phyloP scores from a whole-genome alignment of 2,797 vertebrate species.

The Siniperca undulata region DNA sequence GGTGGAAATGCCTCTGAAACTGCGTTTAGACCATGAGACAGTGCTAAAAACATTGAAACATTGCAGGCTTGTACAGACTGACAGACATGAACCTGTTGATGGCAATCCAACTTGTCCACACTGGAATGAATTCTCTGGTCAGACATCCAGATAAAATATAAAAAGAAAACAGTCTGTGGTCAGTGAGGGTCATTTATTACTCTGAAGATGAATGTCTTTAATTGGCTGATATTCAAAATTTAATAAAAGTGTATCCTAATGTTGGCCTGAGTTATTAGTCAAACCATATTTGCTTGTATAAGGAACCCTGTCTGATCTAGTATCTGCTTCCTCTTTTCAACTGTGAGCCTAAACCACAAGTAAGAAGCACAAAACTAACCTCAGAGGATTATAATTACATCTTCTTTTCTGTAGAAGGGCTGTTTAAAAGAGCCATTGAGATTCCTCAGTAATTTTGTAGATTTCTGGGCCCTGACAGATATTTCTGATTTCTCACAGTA shows the following conservation, averaged over 20 bases:
- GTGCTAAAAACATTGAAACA: constrained; percentile 5
- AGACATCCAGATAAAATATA: not conserved
- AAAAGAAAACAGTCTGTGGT: not conserved
- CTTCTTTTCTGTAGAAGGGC: constrained; percentile 28
- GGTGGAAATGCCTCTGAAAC: constrained; percentile 16
- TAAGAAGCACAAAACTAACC: constrained; percentile 38
- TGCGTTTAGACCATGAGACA: not conserved
- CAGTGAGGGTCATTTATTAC: not conserved
- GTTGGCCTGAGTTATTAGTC: constrained; percentile 13
- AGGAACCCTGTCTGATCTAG: constrained; percentile 34
- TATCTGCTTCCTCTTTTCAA: constrained; percentile 40
- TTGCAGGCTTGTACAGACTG: not conserved
- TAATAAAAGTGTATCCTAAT: not conserved
- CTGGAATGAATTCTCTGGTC: not conserved
- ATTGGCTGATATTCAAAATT: not conserved
- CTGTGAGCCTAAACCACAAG: constrained; percentile 33
- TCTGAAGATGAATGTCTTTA: not conserved
- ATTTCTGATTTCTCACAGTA: constrained; percentile 39
- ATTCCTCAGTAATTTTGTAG: constrained; percentile 35
- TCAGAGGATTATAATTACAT: constrained; percentile 47
- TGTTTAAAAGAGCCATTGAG: constrained; percentile 20
- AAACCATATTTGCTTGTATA: constrained; percentile 30
- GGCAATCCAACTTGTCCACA: not conserved
- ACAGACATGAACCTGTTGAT: constrained; percentile 8
- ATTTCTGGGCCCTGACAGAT: constrained; percentile 47